A percentile compares a stretch with the other conserved stretches of the same genome.
Evolutionary conservation across 2,888 invertebrate species (phyloP).

Genomic region (Caenorhabditis sulstoni): DNA sequence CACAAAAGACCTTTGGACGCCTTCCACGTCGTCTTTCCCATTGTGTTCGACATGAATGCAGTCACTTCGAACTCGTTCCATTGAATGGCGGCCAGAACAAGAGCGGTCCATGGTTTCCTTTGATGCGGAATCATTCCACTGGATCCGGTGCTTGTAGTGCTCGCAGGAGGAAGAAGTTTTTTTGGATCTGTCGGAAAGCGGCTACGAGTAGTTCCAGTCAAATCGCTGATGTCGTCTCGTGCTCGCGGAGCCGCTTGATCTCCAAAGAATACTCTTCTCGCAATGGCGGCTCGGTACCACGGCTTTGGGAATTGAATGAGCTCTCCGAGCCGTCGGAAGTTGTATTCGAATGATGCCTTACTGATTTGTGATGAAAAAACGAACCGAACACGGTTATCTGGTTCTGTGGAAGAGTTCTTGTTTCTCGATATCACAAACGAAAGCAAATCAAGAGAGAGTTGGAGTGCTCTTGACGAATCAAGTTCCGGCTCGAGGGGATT

Average conservation of each 20-base stretch:
- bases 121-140: conserved; percentile 37
- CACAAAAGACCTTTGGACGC: conserved; percentile 72
- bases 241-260: conserved; percentile 83
- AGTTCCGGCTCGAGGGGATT: conserved; percentile 85
- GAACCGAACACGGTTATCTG: conserved; percentile 64
- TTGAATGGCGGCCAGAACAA: conserved; percentile 93
- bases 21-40: conserved; percentile 93
- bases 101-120: conserved; percentile 54
- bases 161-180: conserved; percentile 15
- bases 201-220: conserved; percentile 49
- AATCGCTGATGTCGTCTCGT: conserved; percentile 44
- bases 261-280: conserved; percentile 91
- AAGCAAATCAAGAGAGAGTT: conserved; percentile 74
- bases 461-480: conserved; percentile 67
- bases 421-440: conserved; percentile 74
- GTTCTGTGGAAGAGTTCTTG: conserved; percentile 72
- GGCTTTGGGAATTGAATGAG: conserved; percentile 98
- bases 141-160: conserved; percentile 37
- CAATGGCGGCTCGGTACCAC: conserved; percentile 88
- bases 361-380: conserved; percentile 71
- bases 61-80: conserved; percentile 96
- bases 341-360: conserved; percentile 90
- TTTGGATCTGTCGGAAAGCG: conserved; percentile 83
- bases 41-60: conserved; percentile 99
- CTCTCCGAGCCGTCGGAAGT: conserved; percentile 96